Conservation (phyloP, 2,113 vertebrate species). For the Gracilinanus agilis region DNA sequence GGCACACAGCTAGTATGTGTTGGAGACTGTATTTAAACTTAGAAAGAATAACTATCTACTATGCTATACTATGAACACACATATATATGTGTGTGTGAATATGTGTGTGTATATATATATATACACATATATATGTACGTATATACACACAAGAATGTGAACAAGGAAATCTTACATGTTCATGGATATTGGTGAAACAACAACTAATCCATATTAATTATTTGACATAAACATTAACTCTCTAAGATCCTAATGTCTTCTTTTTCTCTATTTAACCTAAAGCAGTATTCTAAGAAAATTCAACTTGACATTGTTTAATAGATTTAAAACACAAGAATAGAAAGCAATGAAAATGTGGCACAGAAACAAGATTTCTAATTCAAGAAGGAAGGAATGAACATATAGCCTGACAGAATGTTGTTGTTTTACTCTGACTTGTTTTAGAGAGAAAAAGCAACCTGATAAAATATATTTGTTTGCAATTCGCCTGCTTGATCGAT, state of each 20-base stretch:
- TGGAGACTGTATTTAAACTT: not conserved
- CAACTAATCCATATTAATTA: constrained; percentile 83
- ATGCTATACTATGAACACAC: not conserved
- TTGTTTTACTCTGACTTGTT: constrained; percentile 78
- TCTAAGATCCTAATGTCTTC: constrained; percentile 75
- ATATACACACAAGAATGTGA: constrained; percentile 36
- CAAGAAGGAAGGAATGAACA: constrained; percentile 77
- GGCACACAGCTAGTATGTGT: not conserved
- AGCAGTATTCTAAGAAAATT: constrained; percentile 82
- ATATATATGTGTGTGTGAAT: not conserved
- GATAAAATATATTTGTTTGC: constrained; percentile 79
- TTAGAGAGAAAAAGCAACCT: constrained; percentile 75
- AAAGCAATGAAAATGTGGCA: constrained; percentile 82
- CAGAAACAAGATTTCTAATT: constrained; percentile 79
- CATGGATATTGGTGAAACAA: constrained; percentile 62
- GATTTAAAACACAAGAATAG: constrained; percentile 82
- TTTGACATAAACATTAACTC: constrained; percentile 79
- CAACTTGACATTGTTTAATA: constrained; percentile 82
- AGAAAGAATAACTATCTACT: not conserved
- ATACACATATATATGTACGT: constrained; percentile 13
- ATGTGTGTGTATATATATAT: not conserved
- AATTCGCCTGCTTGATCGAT: constrained; percentile 68
- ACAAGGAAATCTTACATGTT: not conserved
- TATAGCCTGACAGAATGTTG: constrained; percentile 79
- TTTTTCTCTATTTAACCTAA: constrained; percentile 78